phyloP scores from a whole-genome alignment of 2,888 invertebrate genomes.

The Acanthosepion lycidas region DNA sequence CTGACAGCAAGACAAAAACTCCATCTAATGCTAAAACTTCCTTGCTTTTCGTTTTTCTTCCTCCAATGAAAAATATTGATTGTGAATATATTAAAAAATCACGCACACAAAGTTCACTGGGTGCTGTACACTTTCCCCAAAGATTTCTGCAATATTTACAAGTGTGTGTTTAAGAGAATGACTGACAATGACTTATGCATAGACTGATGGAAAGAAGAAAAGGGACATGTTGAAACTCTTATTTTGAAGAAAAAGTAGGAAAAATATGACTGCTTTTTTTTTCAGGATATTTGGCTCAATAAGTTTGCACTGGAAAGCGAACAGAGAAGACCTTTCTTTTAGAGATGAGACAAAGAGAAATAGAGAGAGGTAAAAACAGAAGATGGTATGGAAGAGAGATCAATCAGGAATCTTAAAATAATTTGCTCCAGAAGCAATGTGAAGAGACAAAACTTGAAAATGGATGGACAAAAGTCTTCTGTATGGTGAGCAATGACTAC shows the following conservation, averaged over 20 bases:
- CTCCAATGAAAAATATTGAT: constrained; percentile 6
- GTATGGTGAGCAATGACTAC: not conserved
- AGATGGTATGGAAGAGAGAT: not conserved
- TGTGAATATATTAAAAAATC: constrained; percentile 11
- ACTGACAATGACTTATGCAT: constrained; percentile 33
- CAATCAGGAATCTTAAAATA: too few relatives aligned
- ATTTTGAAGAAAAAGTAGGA: not conserved
- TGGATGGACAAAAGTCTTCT: not conserved
- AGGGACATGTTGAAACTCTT: not conserved
- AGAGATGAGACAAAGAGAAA: not conserved
- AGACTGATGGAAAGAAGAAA: not conserved
- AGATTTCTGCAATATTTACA: constrained; percentile 3
- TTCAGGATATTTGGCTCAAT: not conserved
- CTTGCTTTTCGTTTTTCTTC: not conserved
- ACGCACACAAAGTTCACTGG: constrained; percentile 33
- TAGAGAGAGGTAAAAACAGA: not conserved
- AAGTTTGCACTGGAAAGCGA: not conserved
- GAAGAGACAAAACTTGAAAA: not conserved
- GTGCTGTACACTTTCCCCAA: not conserved
- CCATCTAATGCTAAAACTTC: not conserved
- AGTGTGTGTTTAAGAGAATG: constrained; percentile 7
- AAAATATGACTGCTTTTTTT: not conserved
- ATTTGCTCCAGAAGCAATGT: not conserved
- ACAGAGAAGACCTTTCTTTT: not conserved
- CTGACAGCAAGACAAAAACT: not conserved